These are phyloP conservation scores for Tubulanus polymorphus DNA, from an alignment of 2,888 invertebrate genomes.

Conservation along the genomic window DNA sequence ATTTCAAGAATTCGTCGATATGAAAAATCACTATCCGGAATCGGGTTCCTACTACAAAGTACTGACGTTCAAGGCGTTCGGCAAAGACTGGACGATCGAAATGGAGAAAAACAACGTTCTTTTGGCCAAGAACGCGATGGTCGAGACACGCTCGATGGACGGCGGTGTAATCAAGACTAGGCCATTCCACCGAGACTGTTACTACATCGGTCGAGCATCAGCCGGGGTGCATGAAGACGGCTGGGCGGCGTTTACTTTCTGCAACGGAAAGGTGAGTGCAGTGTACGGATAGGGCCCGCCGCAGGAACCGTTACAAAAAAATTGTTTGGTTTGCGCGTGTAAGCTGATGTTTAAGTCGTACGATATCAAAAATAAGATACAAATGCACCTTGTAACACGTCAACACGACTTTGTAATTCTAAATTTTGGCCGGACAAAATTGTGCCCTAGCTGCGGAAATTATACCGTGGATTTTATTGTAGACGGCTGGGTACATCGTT, in stretches of 20 bases:
- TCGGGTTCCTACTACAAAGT: no score
- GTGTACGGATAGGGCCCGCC: background rate
- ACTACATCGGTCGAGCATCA: conserved; percentile 8
- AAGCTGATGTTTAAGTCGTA: no score
- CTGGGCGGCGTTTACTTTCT: conserved; percentile 3
- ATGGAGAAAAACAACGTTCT: background rate
- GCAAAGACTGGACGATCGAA: background rate
- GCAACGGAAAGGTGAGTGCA: conserved; percentile 5
- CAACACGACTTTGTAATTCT: no score
- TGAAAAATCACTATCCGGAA: no score
- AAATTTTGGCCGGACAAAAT: no score
- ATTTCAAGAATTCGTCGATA: no score
- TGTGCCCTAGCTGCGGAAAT: no score
- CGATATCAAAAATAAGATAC: no score
- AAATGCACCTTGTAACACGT: no score
- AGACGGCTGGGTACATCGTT: background rate
- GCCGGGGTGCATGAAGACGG: conserved; percentile 8
- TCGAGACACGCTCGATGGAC: background rate
- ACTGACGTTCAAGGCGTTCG: background rate
- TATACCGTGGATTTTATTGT: no score
- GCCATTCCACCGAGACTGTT: conserved; percentile 1
- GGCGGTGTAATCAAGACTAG: background rate
- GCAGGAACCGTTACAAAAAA: no score
- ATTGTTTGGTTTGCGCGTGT: no score
- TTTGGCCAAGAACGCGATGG: background rate